Conservation (phyloP, 2,888 invertebrate genomes). For the Cosmia pyralina region DNA sequence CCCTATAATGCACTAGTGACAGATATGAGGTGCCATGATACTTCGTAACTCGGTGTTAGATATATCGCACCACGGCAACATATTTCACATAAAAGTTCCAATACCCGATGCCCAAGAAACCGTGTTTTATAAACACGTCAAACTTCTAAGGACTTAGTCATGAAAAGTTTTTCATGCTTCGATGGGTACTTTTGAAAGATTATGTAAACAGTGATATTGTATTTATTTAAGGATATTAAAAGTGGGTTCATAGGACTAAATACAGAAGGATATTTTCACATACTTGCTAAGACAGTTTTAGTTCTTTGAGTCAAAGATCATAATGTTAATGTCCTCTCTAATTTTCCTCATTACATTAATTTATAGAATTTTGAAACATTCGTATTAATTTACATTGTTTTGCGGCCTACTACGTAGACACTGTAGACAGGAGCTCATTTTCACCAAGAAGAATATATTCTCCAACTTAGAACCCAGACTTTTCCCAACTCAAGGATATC, state of each 20-base stretch:
- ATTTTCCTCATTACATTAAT: not conserved
- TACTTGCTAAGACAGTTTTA: not conserved
- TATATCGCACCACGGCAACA: not conserved
- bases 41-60: not conserved
- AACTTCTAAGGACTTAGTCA: slow-evolving; percentile 17
- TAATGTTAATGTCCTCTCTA: too few species aligned
- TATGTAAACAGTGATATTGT: not conserved
- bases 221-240: not conserved
- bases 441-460: not conserved
- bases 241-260: not conserved
- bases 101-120: slow-evolving; percentile 1
- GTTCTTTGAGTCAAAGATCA: not conserved
- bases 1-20: not conserved
- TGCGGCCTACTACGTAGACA: not conserved
- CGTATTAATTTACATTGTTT: not conserved
- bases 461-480: slow-evolving; percentile 4
- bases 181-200: not conserved
- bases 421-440: not conserved
- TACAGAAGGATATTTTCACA: not conserved
- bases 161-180: slow-evolving; percentile 5
- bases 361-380: not conserved
- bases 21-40: too few species aligned
- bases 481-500: slow-evolving; percentile 13
- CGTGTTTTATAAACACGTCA: not conserved
- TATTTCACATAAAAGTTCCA: slow-evolving; percentile 19